phyloP scores from a whole-genome alignment of 2,113 vertebrate genomes.

The Callopanchax toddi region DNA sequence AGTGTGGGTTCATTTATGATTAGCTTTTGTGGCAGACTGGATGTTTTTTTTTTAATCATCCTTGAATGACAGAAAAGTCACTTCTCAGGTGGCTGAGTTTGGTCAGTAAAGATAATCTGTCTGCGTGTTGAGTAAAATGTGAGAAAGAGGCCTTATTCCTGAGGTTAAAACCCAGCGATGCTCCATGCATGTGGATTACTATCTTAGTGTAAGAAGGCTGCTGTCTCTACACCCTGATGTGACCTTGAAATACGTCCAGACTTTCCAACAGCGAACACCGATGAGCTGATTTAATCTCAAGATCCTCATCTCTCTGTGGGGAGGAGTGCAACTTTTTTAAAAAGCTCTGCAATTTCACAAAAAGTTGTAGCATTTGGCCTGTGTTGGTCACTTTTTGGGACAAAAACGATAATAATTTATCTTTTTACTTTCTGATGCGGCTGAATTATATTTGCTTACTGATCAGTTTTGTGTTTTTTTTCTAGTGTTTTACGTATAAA shows the following conservation, averaged over 20 bases:
- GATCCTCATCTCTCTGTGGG: background rate
- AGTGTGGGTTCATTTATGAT: slow-evolving; percentile 38
- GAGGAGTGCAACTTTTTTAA: background rate
- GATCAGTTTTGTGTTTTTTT: no score
- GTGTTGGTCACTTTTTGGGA: no score
- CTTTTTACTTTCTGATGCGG: no score
- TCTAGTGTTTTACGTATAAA: no score
- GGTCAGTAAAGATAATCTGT: slow-evolving; percentile 41
- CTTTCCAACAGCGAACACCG: slow-evolving; percentile 1
- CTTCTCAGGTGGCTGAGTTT: slow-evolving; percentile 20
- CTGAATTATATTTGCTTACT: no score
- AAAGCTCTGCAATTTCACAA: no score
- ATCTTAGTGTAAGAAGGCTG: background rate
- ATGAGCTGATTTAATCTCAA: slow-evolving; percentile 2
- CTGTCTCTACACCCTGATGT: slow-evolving; percentile 9
- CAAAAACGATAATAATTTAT: no score
- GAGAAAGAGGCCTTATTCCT: slow-evolving; percentile 8
- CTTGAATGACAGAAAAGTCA: slow-evolving; percentile 31
- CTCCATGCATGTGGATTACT: slow-evolving; percentile 6
- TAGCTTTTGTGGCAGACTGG: slow-evolving; percentile 1
- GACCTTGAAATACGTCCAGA: slow-evolving; percentile 32
- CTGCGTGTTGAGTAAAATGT: slow-evolving; percentile 14
- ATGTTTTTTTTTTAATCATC: slow-evolving; percentile 23
- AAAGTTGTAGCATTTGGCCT: no score
- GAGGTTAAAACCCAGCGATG: slow-evolving; percentile 37